These are phyloP conservation scores for Podarcis muralis DNA, from an alignment of 2,113 vertebrate genomes.

Conservation along the genomic window DNA sequence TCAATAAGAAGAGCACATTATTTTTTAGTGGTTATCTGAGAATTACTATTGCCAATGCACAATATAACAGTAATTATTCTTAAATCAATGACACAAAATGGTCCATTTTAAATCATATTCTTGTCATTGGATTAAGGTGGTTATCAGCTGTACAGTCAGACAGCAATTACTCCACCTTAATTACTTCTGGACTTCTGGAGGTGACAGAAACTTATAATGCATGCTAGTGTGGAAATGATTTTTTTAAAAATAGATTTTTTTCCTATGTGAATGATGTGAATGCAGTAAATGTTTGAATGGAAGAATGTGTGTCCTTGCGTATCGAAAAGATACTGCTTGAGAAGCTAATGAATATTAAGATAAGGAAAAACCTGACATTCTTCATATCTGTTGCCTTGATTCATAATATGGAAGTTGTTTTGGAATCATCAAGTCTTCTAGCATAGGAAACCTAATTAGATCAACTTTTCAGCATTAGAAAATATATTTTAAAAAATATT, in stretches of 20 bases:
- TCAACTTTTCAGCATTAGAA: neutral
- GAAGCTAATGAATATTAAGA: neutral
- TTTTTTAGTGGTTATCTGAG: slow-evolving; percentile 68
- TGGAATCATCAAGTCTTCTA: neutral
- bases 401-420: neutral
- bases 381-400: slow-evolving; percentile 35
- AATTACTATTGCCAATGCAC: slow-evolving; percentile 63
- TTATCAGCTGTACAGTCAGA: slow-evolving; percentile 55
- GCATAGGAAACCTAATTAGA: neutral
- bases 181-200: slow-evolving; percentile 63
- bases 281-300: slow-evolving; percentile 43
- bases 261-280: slow-evolving; percentile 9
- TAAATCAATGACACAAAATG: slow-evolving; percentile 65
- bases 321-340: slow-evolving; percentile 50
- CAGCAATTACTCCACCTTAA: slow-evolving; percentile 63
- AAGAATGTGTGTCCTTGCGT: slow-evolving; percentile 65
- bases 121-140: slow-evolving; percentile 65
- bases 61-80: slow-evolving; percentile 68
- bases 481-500: neutral
- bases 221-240: slow-evolving; percentile 52
- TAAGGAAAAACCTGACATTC: slow-evolving; percentile 39
- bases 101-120: slow-evolving; percentile 66
- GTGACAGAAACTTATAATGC: slow-evolving; percentile 57
- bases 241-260: slow-evolving; percentile 22
- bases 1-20: slow-evolving; percentile 59